Evolutionary conservation across 2,888 invertebrate species (phyloP).

Genomic region (Pegoplata infirma): DNA sequence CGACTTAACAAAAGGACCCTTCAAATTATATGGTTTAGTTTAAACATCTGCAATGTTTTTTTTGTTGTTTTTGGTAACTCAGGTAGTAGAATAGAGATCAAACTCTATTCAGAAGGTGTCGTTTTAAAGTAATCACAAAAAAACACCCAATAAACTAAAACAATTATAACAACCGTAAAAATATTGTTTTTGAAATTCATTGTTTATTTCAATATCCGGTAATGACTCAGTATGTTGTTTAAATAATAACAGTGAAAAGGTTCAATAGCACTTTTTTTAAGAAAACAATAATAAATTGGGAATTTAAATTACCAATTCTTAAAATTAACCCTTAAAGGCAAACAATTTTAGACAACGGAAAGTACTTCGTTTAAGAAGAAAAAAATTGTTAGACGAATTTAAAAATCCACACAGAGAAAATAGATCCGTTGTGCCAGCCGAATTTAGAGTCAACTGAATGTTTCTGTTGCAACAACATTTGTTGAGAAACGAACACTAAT

Average conservation of each 20-base stretch:
- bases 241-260: conserved; percentile 12
- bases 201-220: conserved; percentile 47
- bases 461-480: too few species aligned
- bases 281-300: conserved; percentile 29
- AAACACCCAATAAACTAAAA: conserved; percentile 8
- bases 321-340: not conserved
- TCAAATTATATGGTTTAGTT: conserved; percentile 18
- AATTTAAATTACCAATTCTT: conserved; percentile 30
- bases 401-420: too few species aligned
- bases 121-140: conserved; percentile 19
- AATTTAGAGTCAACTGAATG: too few species aligned
- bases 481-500: too few species aligned
- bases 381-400: too few species aligned
- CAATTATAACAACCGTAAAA: conserved; percentile 12
- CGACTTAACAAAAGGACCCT: conserved; percentile 12
- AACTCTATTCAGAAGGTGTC: conserved; percentile 23
- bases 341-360: too few species aligned
- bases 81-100: conserved; percentile 5
- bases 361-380: too few species aligned
- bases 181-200: not conserved
- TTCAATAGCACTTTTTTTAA: conserved; percentile 23
- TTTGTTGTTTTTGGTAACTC: conserved; percentile 9
- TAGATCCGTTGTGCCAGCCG: too few species aligned
- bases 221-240: conserved; percentile 31
- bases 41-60: conserved; percentile 37